These are phyloP conservation scores for Magallana nippona DNA, from an alignment of 2,888 invertebrate genomes.

Conservation along the genomic window DNA sequence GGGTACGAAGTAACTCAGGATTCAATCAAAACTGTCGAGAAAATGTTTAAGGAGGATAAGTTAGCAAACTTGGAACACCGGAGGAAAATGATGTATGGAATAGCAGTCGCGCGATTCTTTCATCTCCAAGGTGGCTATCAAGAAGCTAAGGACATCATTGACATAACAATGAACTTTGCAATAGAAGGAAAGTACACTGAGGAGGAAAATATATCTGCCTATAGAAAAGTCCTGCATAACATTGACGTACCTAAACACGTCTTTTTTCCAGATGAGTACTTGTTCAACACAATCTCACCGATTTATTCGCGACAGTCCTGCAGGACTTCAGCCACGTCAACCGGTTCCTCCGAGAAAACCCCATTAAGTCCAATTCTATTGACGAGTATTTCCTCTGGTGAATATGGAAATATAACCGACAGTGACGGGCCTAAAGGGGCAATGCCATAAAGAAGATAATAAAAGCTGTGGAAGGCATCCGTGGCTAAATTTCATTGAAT, in stretches of 20 bases:
- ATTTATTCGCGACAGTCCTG: slow-evolving; percentile 14
- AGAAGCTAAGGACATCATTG: background rate
- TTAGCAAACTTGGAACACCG: slow-evolving; percentile 38
- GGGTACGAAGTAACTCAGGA: background rate
- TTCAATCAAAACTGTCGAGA: slow-evolving; percentile 27
- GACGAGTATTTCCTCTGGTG: background rate
- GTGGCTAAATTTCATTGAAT: no score
- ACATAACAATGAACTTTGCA: slow-evolving; percentile 2
- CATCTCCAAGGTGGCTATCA: background rate
- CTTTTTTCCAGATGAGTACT: background rate
- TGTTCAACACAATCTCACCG: background rate
- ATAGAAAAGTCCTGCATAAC: background rate
- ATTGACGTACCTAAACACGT: background rate
- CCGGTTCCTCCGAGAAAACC: background rate
- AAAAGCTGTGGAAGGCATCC: no score
- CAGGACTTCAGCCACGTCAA: background rate
- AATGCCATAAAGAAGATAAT: background rate
- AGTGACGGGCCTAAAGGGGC: background rate
- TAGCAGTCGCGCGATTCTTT: slow-evolving; percentile 21
- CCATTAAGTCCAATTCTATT: background rate
- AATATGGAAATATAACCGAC: background rate
- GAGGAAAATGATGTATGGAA: slow-evolving; percentile 40
- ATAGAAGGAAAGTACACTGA: slow-evolving; percentile 40
- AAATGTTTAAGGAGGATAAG: slow-evolving; percentile 10
- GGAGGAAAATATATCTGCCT: background rate